Evolutionary conservation across 2,888 invertebrate genomes (phyloP), one percentile per base, ranked within the genome.

Genomic region (Brenthis ino): DNA sequence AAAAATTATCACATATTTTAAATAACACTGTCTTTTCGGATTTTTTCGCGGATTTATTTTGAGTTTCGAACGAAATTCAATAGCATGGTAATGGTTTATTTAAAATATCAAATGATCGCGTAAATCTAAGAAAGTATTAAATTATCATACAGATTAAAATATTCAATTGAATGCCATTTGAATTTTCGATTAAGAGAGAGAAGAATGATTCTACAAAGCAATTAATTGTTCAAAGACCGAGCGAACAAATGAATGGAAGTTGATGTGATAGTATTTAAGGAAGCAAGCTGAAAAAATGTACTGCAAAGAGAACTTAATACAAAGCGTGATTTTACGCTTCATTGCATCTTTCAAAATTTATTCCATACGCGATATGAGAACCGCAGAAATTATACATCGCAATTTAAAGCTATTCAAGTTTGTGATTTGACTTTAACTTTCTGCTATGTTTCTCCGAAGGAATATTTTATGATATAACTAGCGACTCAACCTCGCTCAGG

Each of bases 271-370:
- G 48, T n/a, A 24, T 58, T 48, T 48, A 28, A n/a, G 58, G 58
- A 48, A 48, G 37, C 11, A 43, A 24, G 28, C 58, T 48, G 37
- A 43, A 28, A 48, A n/a, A 58, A 60, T 48, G 48, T 1, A 28
- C 58, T 58, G 58, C 58, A 58, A 65, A 65, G 53, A 16, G n/a
- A 37, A n/a, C 24, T 53, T 58, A 57, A 28, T 53, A 53, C 16
- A 28, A 54, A 57, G n/a, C 50, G 24, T 56, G 55, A 28, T 67
- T 61, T 37, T 28, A 54, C 53, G 67, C 37, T 61, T 67, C 67
- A 67, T 50, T 28, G 28, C 61, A 37, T 51, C 60, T 67, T 20
- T 48, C 12, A 37, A 67, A 50, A 33, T 43, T 54, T 53, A 5
- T 28, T 33, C 14, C 47, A 24, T 28, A 47, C 55, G 60, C 28